Percentiles rank a stretch among this genome's conserved stretches.
phyloP scores from a whole-genome alignment of 2,797 vertebrate genomes.

The Pangasius djambal region DNA sequence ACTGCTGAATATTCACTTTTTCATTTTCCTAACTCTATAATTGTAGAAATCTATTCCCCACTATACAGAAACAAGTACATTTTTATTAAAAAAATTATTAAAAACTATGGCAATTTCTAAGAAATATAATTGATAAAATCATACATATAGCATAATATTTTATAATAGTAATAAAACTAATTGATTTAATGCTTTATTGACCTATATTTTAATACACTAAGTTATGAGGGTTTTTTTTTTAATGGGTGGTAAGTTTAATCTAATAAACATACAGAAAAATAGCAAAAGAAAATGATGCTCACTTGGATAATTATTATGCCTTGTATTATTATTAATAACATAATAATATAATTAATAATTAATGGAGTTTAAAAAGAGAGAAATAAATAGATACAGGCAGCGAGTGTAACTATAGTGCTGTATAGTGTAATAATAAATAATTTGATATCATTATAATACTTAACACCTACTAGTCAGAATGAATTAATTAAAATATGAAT shows the following conservation, averaged over 20 bases:
- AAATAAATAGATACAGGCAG: not conserved
- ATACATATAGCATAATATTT: not conserved
- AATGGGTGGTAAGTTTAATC: not conserved
- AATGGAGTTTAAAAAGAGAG: not conserved
- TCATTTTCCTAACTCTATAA: not conserved
- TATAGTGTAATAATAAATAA: not conserved
- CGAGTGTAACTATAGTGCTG: not conserved
- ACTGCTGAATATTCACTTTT: not conserved
- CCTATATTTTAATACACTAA: too few species aligned
- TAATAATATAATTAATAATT: too few species aligned
- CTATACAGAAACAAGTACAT: not conserved
- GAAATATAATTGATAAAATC: not conserved
- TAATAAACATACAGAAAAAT: not conserved
- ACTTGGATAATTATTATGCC: not conserved
- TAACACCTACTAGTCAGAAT: not conserved
- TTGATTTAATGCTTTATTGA: not conserved
- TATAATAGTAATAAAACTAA: not conserved
- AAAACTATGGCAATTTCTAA: not conserved
- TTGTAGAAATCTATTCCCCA: not conserved
- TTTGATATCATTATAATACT: not conserved
- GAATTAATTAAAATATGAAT: not conserved
- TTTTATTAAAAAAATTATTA: not conserved
- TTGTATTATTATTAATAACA: not conserved
- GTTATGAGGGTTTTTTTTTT: not conserved
- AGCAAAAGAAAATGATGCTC: not conserved